Evolutionary conservation across 2,888 invertebrate species (phyloP).

Genomic region (Ferrisia virgata): DNA sequence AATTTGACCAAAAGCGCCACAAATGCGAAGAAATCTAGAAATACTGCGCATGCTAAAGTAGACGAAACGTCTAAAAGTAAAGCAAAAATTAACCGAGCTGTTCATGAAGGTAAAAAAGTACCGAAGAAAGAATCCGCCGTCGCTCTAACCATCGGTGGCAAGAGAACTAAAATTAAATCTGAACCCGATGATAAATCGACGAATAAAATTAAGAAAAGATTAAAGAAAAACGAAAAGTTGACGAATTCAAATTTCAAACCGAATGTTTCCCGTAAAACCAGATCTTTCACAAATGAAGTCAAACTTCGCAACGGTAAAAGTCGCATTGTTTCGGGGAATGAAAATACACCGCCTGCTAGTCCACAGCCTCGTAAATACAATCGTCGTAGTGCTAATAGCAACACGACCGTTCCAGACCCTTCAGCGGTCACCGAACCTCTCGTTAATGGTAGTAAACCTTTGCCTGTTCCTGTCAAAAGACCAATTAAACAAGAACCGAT

Average conservation of each 20-base stretch:
- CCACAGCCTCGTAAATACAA: background rate
- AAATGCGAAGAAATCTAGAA: background rate
- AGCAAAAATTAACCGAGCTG: background rate
- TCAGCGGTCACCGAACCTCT: background rate
- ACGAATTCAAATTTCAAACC: background rate
- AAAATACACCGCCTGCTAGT: background rate
- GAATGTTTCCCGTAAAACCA: background rate
- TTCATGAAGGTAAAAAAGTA: background rate
- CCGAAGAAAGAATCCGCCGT: background rate
- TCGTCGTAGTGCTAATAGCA: no score
- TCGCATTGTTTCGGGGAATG: background rate
- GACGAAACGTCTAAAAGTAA: background rate
- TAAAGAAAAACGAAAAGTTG: background rate
- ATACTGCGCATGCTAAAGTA: background rate
- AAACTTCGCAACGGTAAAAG: conserved; percentile 36
- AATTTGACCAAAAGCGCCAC: background rate
- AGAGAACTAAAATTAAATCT: background rate
- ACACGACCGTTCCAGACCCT: no score
- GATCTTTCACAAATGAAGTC: conserved; percentile 29
- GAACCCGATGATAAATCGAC: background rate
- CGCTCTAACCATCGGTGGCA: background rate
- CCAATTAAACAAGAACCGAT: conserved; percentile 33
- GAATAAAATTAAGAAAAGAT: background rate
- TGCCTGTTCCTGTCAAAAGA: background rate
- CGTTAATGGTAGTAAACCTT: background rate